Conservation (phyloP, 2,888 invertebrate species). For the Brassicogethes aeneus region DNA sequence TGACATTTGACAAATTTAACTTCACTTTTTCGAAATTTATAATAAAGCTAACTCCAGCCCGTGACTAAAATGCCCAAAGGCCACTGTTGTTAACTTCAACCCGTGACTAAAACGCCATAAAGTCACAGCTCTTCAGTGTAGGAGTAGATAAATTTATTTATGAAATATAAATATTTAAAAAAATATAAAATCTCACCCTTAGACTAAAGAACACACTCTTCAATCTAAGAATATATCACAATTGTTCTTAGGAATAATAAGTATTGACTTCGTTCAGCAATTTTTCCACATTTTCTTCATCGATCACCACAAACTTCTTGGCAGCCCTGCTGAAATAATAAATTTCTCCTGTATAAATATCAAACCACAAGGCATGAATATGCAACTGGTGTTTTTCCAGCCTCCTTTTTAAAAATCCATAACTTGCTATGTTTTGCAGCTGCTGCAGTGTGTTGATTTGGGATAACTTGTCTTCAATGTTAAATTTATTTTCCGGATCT, state of each 20-base stretch:
- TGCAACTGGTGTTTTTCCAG: slow-evolving; percentile 74
- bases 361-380: slow-evolving; percentile 95
- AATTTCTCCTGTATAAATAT: slow-evolving; percentile 93
- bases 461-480: slow-evolving; percentile 84
- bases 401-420: slow-evolving; percentile 78
- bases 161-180: no score
- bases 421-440: slow-evolving; percentile 85
- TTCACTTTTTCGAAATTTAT: no score
- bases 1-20: no score
- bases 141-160: no score
- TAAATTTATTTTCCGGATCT: slow-evolving; percentile 84
- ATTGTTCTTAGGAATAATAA: slow-evolving; percentile 67
- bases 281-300: slow-evolving; percentile 68
- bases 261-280: slow-evolving; percentile 67
- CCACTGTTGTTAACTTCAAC: no score
- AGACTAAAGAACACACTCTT: no score
- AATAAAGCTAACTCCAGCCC: no score
- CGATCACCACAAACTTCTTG: slow-evolving; percentile 78
- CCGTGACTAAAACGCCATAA: no score
- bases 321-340: slow-evolving; percentile 86
- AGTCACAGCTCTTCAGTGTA: no score
- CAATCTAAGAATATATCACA: no score
- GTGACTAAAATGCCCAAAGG: no score
- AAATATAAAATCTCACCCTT: no score
- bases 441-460: slow-evolving; percentile 92